Conservation (phyloP, 2,888 invertebrate genomes). For the Apodemia zela region DNA sequence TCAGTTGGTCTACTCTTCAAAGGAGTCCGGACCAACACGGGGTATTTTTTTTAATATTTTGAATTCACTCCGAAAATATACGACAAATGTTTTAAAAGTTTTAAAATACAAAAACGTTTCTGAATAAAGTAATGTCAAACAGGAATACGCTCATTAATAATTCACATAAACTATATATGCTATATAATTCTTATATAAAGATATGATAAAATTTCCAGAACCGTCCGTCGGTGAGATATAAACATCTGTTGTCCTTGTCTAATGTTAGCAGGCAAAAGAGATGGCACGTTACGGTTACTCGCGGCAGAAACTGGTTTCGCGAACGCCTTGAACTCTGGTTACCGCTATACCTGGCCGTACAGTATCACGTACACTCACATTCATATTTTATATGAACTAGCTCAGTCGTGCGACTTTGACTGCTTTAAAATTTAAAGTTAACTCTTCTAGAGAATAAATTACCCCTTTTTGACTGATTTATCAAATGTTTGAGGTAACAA, state of each 20-base stretch:
- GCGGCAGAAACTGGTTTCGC: conserved; percentile 9
- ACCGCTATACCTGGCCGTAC: neutral
- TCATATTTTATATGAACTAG: neutral
- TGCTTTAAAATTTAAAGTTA: too few relatives aligned
- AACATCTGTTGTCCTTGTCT: neutral
- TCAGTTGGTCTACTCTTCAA: too few relatives aligned
- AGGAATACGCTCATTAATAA: neutral
- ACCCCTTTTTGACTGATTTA: too few relatives aligned
- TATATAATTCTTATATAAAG: neutral
- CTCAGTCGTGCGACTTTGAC: too few relatives aligned
- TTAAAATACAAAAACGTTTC: neutral
- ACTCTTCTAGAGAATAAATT: too few relatives aligned
- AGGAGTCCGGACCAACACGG: too few relatives aligned
- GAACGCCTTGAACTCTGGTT: conserved; percentile 9
- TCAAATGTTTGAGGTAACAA: too few relatives aligned
- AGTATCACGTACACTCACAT: neutral
- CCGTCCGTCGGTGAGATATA: neutral
- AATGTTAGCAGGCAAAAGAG: neutral
- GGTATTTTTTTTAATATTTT: too few relatives aligned
- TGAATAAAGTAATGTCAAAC: neutral
- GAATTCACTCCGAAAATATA: too few relatives aligned
- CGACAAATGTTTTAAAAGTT: too few relatives aligned
- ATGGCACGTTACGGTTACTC: neutral
- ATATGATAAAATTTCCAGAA: neutral
- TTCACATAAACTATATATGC: neutral